Evolutionary conservation across 2,113 vertebrate species (phyloP).

Genomic region (Grus americana): DNA sequence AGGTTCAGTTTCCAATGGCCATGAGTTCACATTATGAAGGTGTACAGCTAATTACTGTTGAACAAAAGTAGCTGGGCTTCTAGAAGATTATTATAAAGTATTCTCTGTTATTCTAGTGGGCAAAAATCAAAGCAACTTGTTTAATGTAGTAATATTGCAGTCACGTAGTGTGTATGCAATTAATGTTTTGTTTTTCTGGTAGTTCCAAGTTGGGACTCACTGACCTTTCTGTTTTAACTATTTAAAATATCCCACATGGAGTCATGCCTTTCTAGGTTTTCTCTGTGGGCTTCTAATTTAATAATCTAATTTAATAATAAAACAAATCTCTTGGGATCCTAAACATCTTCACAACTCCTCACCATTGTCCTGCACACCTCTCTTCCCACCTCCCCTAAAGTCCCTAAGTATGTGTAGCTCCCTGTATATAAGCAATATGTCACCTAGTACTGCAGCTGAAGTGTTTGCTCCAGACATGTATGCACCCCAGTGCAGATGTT

Average conservation of each 20-base stretch:
- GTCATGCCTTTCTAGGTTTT: background rate
- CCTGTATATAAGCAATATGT: background rate
- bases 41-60: background rate
- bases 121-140: background rate
- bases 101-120: background rate
- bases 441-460: background rate
- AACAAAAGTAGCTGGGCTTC: background rate
- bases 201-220: background rate
- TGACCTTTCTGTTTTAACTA: background rate
- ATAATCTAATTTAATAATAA: too few relatives aligned
- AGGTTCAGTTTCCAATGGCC: background rate
- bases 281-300: background rate
- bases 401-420: background rate
- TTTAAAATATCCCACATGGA: background rate
- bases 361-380: background rate
- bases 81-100: background rate
- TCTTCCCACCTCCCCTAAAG: background rate
- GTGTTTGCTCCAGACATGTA: background rate
- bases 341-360: background rate
- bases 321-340: background rate
- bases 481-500: background rate
- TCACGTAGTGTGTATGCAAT: accelerated
- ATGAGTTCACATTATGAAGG: background rate
- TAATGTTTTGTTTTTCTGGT: background rate
- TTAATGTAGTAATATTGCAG: background rate